These are phyloP conservation scores for Halcyon smyrnensis DNA, from an alignment of 2,797 vertebrate species.

Conservation along the genomic window DNA sequence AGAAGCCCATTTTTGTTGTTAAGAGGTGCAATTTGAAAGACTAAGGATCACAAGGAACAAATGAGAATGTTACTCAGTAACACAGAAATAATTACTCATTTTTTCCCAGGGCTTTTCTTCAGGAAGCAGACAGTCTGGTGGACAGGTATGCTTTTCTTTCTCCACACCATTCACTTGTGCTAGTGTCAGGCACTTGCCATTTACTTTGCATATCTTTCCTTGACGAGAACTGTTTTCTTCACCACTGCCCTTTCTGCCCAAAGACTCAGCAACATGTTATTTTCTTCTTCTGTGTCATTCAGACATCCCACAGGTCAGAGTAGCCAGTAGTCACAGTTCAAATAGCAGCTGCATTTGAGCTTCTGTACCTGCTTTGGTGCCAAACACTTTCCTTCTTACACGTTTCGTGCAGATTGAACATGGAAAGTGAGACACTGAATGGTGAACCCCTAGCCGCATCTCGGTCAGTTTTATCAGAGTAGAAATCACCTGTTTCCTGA, in stretches of 20 bases:
- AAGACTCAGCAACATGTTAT: neutral
- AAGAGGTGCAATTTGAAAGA: neutral
- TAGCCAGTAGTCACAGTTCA: neutral
- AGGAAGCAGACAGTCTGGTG: slow-evolving; percentile 36
- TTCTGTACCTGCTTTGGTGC: neutral
- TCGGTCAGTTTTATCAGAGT: no score
- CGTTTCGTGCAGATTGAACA: neutral
- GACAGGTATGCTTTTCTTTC: slow-evolving; percentile 34
- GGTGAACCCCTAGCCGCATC: no score
- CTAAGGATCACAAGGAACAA: neutral
- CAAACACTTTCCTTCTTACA: neutral
- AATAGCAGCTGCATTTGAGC: neutral
- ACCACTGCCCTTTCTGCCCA: neutral
- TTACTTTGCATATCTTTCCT: neutral
- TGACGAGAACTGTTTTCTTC: neutral
- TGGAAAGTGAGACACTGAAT: neutral
- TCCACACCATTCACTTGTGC: neutral
- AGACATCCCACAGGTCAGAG: neutral
- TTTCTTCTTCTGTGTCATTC: neutral
- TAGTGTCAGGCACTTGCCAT: neutral
- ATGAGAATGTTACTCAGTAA: neutral
- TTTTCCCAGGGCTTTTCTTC: slow-evolving; percentile 44
- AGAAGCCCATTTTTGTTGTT: neutral
- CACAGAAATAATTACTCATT: neutral
- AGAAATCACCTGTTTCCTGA: no score